These are phyloP conservation scores for Camptogramma bilineatum DNA, from an alignment of 2,888 invertebrate species.

Conservation along the genomic window DNA sequence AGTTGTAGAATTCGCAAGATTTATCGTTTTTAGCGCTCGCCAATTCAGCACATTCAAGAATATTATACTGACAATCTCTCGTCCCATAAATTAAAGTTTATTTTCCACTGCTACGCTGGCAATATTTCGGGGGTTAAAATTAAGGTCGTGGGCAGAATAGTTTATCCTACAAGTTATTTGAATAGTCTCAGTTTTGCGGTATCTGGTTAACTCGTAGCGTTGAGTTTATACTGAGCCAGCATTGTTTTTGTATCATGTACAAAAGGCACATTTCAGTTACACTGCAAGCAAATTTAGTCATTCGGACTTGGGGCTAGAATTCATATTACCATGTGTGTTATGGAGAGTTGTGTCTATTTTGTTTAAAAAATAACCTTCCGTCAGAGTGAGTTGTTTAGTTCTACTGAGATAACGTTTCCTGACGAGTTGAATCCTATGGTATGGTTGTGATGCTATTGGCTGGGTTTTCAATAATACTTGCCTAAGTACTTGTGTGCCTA, in stretches of 20 bases:
- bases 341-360: slow-evolving; percentile 45
- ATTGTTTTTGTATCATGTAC: slow-evolving; percentile 47
- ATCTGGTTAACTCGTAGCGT: slow-evolving; percentile 70
- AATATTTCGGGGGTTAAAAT: slow-evolving; percentile 43
- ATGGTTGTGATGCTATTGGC: slow-evolving; percentile 60
- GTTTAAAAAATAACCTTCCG: slow-evolving; percentile 48
- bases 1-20: slow-evolving; percentile 71
- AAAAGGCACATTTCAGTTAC: slow-evolving; percentile 40
- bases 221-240: slow-evolving; percentile 67
- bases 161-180: slow-evolving; percentile 59
- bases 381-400: slow-evolving; percentile 78
- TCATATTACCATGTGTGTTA: slow-evolving; percentile 38
- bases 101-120: slow-evolving; percentile 53
- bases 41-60: slow-evolving; percentile 78
- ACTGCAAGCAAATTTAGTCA: slow-evolving; percentile 43
- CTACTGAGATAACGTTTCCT: slow-evolving; percentile 76
- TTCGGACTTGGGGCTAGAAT: slow-evolving; percentile 43
- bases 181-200: slow-evolving; percentile 76
- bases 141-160: slow-evolving; percentile 39
- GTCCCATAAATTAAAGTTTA: slow-evolving; percentile 74
- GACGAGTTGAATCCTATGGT: slow-evolving; percentile 62
- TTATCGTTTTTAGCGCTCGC: slow-evolving; percentile 74
- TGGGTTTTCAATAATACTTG: slow-evolving; percentile 53
- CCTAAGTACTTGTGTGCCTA: too few species aligned
- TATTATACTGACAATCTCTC: slow-evolving; percentile 75